Evolutionary conservation across 2,888 invertebrate species (phyloP).

Genomic region (Heteropelma amictum): DNA sequence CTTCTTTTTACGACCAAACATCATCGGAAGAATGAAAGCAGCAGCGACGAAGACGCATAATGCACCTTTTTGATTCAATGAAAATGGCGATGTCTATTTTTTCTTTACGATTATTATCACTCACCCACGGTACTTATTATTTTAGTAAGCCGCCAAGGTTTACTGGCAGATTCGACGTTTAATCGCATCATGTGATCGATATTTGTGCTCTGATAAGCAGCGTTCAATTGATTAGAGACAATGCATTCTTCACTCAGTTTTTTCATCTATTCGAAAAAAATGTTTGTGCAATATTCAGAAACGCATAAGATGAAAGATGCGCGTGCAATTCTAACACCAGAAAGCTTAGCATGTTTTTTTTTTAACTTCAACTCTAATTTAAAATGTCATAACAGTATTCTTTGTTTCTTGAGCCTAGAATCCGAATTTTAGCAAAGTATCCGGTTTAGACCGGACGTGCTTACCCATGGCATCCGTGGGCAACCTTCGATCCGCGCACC

Average conservation of each 20-base stretch:
- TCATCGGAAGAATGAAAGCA: not conserved
- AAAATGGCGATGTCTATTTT: not conserved
- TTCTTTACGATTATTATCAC: conserved; percentile 1
- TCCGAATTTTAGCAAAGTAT: not conserved
- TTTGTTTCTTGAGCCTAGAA: no score
- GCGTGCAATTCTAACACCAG: not conserved
- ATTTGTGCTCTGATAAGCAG: conserved; percentile 59
- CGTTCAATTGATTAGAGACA: conserved; percentile 57
- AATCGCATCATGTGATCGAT: conserved; percentile 61
- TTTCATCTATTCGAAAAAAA: conserved; percentile 52
- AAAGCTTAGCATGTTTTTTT: not conserved
- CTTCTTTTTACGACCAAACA: no score
- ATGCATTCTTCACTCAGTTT: conserved; percentile 56
- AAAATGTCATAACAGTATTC: no score
- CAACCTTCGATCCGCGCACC: conserved; percentile 10
- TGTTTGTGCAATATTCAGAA: no score
- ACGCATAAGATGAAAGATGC: not conserved
- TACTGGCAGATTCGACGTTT: conserved; percentile 59
- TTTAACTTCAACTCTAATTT: not conserved
- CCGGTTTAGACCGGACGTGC: not conserved
- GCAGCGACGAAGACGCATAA: not conserved
- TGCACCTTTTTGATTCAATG: not conserved
- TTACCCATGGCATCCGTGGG: conserved; percentile 39
- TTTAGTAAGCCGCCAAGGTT: conserved; percentile 79
- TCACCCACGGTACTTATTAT: conserved; percentile 78